Conservation (phyloP, 2,113 vertebrate species). For the Laticauda laticaudata region DNA sequence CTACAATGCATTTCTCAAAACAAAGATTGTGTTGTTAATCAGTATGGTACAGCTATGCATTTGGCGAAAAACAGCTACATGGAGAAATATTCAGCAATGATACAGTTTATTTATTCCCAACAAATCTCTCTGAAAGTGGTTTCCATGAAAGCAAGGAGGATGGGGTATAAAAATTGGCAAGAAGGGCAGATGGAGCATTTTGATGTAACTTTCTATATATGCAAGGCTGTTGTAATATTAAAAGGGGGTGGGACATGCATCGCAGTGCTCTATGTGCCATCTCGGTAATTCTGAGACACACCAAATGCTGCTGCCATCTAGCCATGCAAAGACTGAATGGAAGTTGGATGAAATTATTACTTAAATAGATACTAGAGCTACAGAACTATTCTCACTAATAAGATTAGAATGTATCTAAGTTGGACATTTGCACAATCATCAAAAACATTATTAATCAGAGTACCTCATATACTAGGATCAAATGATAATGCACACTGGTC, state of each 20-base stretch:
- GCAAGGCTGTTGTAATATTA: background rate
- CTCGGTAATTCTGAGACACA: background rate
- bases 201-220: background rate
- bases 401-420: background rate
- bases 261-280: background rate
- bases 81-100: background rate
- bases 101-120: background rate
- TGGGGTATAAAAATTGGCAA: background rate
- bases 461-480: background rate
- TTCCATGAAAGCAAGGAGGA: background rate
- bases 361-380: background rate
- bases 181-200: background rate
- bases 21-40: background rate
- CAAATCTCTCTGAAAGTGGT: background rate
- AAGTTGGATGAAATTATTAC: background rate
- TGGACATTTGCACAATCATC: background rate
- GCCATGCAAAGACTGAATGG: background rate
- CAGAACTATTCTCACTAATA: background rate
- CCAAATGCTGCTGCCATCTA: background rate
- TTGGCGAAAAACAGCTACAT: background rate
- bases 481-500: background rate
- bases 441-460: background rate
- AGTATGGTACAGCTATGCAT: background rate
- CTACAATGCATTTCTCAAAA: background rate
- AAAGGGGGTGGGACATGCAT: background rate